Base-by-base conservation (phyloP, 2,113 vertebrate genomes). In the Peromyscus maniculatus region DNA sequence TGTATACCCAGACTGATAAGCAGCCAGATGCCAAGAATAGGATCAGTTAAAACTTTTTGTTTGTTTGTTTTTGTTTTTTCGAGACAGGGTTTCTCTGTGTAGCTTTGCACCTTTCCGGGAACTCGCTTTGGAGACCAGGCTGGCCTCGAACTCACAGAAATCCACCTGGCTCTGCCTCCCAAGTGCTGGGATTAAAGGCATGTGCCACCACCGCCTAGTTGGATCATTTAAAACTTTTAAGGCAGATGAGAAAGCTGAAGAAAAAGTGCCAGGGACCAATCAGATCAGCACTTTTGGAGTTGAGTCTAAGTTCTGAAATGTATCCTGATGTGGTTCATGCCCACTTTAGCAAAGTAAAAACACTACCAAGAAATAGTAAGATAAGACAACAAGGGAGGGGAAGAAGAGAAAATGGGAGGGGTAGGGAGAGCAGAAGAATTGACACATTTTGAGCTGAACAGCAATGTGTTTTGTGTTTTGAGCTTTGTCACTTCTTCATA, bases 321-420 rank as follows among this genome's bases (percentile, higher is more conserved):
- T 36, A 49, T 13, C n/a, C 11, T 67, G 16, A 80, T 1, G 6
- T 13, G 24, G 46, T 28, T 0, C 4, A 67, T 0, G 5, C 7
- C 26, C 15, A 55, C 12, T 49, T 79, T 3, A n/a, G 9, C 92
- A 87, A 75, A 21, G n/a, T 52, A 90, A 77, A 33, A 39, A 43
- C 6, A 64, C 33, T 7, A 39, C 7, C 59, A 87, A 67, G 11
- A 83, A 83, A 62, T 3, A 39, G 1, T 39, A 26, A 83, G 21
- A 16, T 33, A 36, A 57, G 79, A n/a, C 19, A 82, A 59, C n/a
- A 62, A 43, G n/a, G 12, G 36, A 94, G 59, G 22, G 5, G 55
- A 92, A 67, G 28, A 28, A 89, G 59, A 49, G 59, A 62, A 55
- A 71, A 33, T 4, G 2, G 24, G 82, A 62, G 4, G 13, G 59